Base-by-base conservation (phyloP, 2,888 invertebrate species). In the Parnassius smintheus region DNA sequence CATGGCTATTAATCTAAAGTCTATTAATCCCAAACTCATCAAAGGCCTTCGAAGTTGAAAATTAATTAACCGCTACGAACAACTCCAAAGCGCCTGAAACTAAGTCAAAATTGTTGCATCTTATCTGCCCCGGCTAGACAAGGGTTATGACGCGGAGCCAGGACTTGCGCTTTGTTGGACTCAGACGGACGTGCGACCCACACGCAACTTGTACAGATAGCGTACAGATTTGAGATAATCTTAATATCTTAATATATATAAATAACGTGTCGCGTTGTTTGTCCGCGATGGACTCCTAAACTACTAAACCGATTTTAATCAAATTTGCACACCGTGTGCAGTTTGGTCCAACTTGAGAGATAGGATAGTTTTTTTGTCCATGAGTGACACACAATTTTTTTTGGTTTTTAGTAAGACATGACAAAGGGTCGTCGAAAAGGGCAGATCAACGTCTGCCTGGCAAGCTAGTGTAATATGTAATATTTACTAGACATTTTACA, bases 51-150 rank as follows among this genome's bases (percentile, higher is more conserved):
- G 70, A 79, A 84, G 76, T 83, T 83, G 69, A 70, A 74, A 83
- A 82, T 86, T 86, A 86, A 88, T 87, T 86, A 83, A 82, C 81
- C 74, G 74, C 70, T 75, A 73, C 70, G 71, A 68, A 35, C 70
- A 69, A 70, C 77, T 73, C 71, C 67, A 67, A 72, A 65, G 69
- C 73, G 72, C 68, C 73, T 72, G 67, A 69, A 68, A 70, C 73
- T 75, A 75, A 78, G 72, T 79, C 80, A 76, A 80, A 85, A 85
- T 83, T 85, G 85, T 83, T 80, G 81, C 76, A 71, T 75, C 78
- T 80, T 84, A 83, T 83, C 85, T 53, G 56, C 68, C 69, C 69
- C 62, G 67, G 67, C 66, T 62, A 73, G 80, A 79, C 75, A 77
- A 75, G 77, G 76, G 75, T 75, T 82, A 80, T 83, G 83, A 84